Evolutionary conservation across 2,797 vertebrate species (phyloP), one percentile per base, ranked within the genome.

Genomic region (Alca torda): DNA sequence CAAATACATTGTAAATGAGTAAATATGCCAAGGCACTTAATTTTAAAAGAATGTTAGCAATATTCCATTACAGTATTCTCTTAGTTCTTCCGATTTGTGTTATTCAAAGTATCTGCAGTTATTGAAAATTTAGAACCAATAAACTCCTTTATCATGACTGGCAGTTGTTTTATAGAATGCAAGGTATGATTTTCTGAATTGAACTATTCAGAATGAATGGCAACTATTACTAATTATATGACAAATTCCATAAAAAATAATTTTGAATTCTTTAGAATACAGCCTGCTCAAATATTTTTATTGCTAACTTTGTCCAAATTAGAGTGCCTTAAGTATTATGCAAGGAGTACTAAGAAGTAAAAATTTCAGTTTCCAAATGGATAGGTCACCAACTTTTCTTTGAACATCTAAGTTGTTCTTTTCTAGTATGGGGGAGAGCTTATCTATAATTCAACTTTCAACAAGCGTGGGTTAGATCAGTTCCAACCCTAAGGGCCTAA

Each of bases 361-460:
- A 41, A 65, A 77, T 92, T 94, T 87, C 26, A 20, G 4, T 93
- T 81, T 84, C 39, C n/a, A 93, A 95, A 75, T 51, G 25, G 30
- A 82, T 64, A 84, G 74, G 78, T 93, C 37, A 68, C n/a, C 41
- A 90, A 74, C 10, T 84, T 88, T 59, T 93, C 81, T 89, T 80
- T 63, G 59, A 84, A 87, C 43, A 83, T 87, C 45, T 94, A 88
- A 96, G 89, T 30, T 72, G 30, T 89, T 96, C 37, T 89, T 53
- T 85, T 82, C 46, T 60, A 87, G 50, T 69, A 50, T 83, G n/a
- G 57, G 26, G 16, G 24, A 84, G 64, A 84, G 8, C 46, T 86
- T 96, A 94, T 96, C 33, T 74, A 65, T 91, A 96, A 96, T 94
- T 96, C 64, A 92, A 57, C 79, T 94, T 97, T 76, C 92, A 90